These are phyloP conservation scores for Neoniphon sammara DNA, from an alignment of 2,797 vertebrate genomes.

Conservation along the genomic window DNA sequence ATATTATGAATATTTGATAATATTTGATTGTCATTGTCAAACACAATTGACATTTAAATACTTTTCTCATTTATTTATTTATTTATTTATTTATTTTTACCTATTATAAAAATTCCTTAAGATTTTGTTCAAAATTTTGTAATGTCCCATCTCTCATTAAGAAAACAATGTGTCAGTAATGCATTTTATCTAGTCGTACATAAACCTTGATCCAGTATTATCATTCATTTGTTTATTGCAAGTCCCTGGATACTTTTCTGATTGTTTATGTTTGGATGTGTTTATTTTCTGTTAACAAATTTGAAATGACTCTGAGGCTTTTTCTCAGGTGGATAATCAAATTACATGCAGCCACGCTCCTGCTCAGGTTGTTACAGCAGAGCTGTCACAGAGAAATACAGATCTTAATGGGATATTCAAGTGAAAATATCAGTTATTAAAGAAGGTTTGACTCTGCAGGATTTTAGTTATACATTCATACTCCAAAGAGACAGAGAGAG, in stretches of 20 bases:
- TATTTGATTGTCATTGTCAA: too few species aligned
- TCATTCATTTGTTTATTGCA: too few species aligned
- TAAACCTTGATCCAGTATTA: too few species aligned
- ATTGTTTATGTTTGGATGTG: neutral
- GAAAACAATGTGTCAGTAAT: neutral
- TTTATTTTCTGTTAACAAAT: constrained; percentile 11
- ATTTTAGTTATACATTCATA: neutral
- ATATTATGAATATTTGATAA: too few species aligned
- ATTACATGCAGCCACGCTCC: neutral
- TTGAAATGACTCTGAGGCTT: constrained; percentile 10
- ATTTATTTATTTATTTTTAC: neutral
- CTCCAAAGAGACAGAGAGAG: neutral
- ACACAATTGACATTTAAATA: too few species aligned
- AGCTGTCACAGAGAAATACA: constrained; percentile 33
- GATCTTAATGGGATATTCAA: constrained; percentile 35
- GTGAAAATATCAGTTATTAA: neutral
- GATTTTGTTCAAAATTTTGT: neutral
- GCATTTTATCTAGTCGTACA: too few species aligned
- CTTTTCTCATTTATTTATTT: neutral
- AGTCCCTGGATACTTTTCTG: neutral
- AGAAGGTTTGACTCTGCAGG: neutral
- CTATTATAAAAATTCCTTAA: neutral
- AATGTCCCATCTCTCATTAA: neutral
- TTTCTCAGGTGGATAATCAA: constrained; percentile 32
- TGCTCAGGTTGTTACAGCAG: constrained; percentile 9